Evolutionary conservation across 2,797 vertebrate genomes (phyloP).

Genomic region (Eospalax fontanierii): DNA sequence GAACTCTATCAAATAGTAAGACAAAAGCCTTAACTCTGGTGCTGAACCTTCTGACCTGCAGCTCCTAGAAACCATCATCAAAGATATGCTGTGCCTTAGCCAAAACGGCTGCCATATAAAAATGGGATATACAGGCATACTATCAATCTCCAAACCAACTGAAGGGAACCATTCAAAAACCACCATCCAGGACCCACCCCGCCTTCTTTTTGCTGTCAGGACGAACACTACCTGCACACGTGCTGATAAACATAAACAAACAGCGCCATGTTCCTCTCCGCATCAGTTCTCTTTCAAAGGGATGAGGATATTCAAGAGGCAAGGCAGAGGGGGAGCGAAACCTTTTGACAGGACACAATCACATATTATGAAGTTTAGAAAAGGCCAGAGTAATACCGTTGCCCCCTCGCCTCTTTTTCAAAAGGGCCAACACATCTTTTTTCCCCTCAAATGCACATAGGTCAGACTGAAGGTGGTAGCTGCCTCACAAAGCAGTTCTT

Average conservation of each 20-base stretch:
- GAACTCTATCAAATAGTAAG: constrained; percentile 52
- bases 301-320: constrained; percentile 68
- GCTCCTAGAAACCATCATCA: constrained; percentile 1
- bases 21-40: constrained; percentile 56
- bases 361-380: constrained; percentile 72
- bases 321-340: constrained; percentile 72
- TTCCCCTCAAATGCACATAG: constrained; percentile 34
- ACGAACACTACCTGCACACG: constrained; percentile 65
- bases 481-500: constrained; percentile 76
- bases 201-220: constrained; percentile 73
- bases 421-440: constrained; percentile 71
- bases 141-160: constrained; percentile 64
- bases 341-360: constrained; percentile 59
- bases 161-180: constrained; percentile 42
- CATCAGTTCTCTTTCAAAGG: constrained; percentile 15
- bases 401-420: constrained; percentile 76
- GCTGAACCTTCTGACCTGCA: not conserved
- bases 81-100: constrained; percentile 25
- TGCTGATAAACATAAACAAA: constrained; percentile 76
- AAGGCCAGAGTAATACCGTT: constrained; percentile 75
- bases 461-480: constrained; percentile 77
- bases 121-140: constrained; percentile 18
- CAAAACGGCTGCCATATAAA: constrained; percentile 61
- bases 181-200: constrained; percentile 20
- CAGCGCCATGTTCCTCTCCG: constrained; percentile 37